Base-by-base conservation (phyloP, 2,888 invertebrate species). In the Drosophila maculinotata region DNA sequence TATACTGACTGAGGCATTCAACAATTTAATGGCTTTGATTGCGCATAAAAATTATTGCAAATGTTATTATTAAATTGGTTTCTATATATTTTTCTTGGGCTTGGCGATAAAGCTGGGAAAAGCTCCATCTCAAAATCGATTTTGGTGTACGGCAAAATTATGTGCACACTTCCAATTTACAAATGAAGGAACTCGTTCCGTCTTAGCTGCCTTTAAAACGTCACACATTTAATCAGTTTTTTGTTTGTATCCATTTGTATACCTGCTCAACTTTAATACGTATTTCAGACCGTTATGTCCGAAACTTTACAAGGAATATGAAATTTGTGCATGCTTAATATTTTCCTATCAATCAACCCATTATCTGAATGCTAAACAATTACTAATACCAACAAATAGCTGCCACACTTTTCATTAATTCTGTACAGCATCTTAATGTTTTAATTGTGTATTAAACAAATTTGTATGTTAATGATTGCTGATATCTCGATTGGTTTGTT, bases 1-100 rank as follows among this genome's bases (percentile, higher is more conserved):
- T n/a, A 48, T 63, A 83, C 80, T 80, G 84, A 83, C 84, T 80
- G 84, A 80, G 80, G 80, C 80, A 75, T 80, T 83, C 72, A 83
- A 80, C 64, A 71, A 58, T 73, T 39, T 52, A 54, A 69, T 60
- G 62, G 53, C 39, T 49, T 68, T 28, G 35, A 53, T 48, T 38
- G 56, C 35, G 41, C 52, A 41, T 66, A 36, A 51, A 52, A 54
- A 54, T 71, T 58, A 48, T 47, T 56, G 51, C 38, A 58, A 60
- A 31, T 38, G 28, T 35, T 31, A 33, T 42, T 52, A 52, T 47
- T 47, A 38, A 17, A 38, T 38, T 48, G 52, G 28, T 53, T 41
- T 57, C 14, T 8, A 12, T 45, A 20, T 48, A 17, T 63, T 47
- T 15, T 49, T 17, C 14, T 42, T 51, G 33, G 47, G 14, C 9